Base-by-base conservation (phyloP, 2,797 vertebrate genomes). In the Macroramphosus scolopax region DNA sequence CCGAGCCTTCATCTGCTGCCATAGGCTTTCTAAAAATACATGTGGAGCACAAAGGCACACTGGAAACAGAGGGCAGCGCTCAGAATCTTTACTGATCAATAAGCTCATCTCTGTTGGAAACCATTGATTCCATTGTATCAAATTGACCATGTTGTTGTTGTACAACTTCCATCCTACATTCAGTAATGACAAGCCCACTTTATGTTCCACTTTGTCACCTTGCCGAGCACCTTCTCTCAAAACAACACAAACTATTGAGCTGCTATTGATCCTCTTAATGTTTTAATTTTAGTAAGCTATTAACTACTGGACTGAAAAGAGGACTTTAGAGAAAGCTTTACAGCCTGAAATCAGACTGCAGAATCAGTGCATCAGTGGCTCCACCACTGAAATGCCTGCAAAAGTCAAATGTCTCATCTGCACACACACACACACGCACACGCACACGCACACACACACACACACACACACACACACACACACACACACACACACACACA, bases 11-110 rank as follows among this genome's bases (percentile, higher is more conserved):
- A 80, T 79, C 55, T 75, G 67, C 69, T 80, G 79, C 79, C 66
- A 80, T 56, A 66, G 79, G 75, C 67, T 74, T 77, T 79, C 82
- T 85, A 88, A 84, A 87, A 85, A 88, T 89, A 89, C 66, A 68
- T 2, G 28, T 49, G 50, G 58, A 50, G 50, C 64, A 72, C 78
- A 82, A 77, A 82, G 46, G 68, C 72, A 63, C 71, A 55, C 68
- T 87, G 84, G 80, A 76, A 87, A 87, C 70, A 81, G 64, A 82
- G 75, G 65, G 35, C 69, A 72, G 75, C 64, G 77, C 68, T 75
- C 66, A 62, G 62, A 80, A 75, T 80, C 79, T 77, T 73, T 65
- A 78, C 77, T 78, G 82, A 90, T 90, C 86, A 84, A 87, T 88
- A 68, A 52, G 66, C 61, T 78, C 68, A 82, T 82, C 82, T 72